Evolutionary conservation across 2,888 invertebrate species (phyloP).

Genomic region (Cactoblastis cactorum): DNA sequence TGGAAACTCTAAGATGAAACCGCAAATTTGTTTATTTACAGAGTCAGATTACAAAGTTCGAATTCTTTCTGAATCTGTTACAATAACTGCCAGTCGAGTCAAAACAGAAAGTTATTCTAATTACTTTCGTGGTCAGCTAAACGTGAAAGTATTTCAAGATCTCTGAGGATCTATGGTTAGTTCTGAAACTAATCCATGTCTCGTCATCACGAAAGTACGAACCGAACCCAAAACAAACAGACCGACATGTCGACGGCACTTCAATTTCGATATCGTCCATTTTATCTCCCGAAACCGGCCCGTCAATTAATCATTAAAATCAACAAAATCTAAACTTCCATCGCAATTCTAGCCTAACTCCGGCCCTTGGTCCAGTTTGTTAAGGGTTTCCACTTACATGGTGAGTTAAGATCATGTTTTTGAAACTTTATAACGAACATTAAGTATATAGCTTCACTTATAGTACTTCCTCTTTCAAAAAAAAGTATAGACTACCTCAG

Average conservation of each 20-base stretch:
- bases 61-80: no score
- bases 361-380: not conserved
- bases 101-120: no score
- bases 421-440: not conserved
- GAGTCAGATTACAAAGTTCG: no score
- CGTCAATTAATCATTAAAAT: slow-evolving; percentile 10
- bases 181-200: not conserved
- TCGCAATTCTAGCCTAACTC: not conserved
- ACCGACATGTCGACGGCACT: not conserved
- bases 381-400: not conserved
- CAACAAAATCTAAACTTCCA: slow-evolving; percentile 7
- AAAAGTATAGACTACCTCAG: no score
- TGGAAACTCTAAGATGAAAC: no score
- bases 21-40: no score
- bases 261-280: not conserved
- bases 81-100: no score
- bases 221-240: slow-evolving; percentile 1
- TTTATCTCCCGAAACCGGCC: slow-evolving; percentile 5
- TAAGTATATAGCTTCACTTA: no score
- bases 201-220: not conserved
- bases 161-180: no score
- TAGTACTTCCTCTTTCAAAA: no score
- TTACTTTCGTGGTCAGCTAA: no score
- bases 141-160: no score
- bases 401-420: not conserved